Base-by-base conservation (phyloP, 2,797 vertebrate species). In the Petrocephalus schoutedeni region DNA sequence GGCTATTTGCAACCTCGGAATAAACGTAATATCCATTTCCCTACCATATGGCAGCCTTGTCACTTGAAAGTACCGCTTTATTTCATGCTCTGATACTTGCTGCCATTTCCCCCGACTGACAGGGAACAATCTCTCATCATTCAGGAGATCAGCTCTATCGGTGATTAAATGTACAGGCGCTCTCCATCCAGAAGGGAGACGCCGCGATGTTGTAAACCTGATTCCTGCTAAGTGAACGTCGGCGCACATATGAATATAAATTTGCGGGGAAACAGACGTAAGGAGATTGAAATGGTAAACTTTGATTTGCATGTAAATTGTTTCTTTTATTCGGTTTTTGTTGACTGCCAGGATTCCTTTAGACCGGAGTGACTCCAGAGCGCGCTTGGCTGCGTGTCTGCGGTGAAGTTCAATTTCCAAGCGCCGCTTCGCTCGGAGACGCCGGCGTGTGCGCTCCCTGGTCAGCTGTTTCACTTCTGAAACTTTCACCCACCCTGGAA, bases 241-340 rank as follows among this genome's bases (percentile, higher is more conserved):
- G 94, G 92, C 93, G 92, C 94, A 93, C 93, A 94, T 94, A 93
- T 92, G 92, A 94, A 94, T 95, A 93, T 94, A 94, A 92, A 94
- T 94, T 92, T 92, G 91, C 90, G 54, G 3, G 87, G 84, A 90
- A 94, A 94, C 90, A 94, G 93, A 92, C 90, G 93, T 91, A 93
- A 93, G 92, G 92, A 95, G 94, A 95, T 94, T 91, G 92, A 91
- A 91, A 93, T 93, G 94, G 95, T 95, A 95, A 94, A 93, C 91
- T 94, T 95, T 94, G 94, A 96, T 96, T 96, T 95, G 93, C 95
- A 96, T 96, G 95, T 93, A 96, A 96, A 96, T 96, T 94, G 93
- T 95, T 95, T 95, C 95, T 91, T 92, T 89, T 92, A 88, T 92
- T 92, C 89, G 87, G 51, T 88, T 89, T 92, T 90, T 90, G 64